Conservation (phyloP, 2,797 vertebrate genomes). For the Chromobotia macracanthus region DNA sequence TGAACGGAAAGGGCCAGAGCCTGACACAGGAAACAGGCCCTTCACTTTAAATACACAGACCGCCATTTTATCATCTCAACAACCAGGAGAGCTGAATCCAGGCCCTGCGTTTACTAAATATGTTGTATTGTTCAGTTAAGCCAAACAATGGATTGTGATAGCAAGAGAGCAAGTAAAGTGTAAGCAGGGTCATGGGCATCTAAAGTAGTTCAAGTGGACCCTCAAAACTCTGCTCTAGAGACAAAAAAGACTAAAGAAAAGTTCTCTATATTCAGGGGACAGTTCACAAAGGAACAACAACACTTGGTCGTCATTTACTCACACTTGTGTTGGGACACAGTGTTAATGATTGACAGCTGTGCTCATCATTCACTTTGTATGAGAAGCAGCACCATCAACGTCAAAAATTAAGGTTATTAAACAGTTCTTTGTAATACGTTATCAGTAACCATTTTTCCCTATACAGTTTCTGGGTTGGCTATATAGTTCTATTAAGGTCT, state of each 20-base stretch:
- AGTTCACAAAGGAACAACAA: slow-evolving; percentile 16
- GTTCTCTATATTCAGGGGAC: slow-evolving; percentile 28
- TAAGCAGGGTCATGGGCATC: slow-evolving; percentile 52
- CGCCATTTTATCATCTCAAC: no score
- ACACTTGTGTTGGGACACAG: no score
- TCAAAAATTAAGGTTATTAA: no score
- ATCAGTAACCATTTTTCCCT: no score
- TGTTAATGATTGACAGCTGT: no score
- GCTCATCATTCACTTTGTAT: not conserved
- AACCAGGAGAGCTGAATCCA: slow-evolving; percentile 36
- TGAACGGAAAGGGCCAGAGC: slow-evolving; percentile 45
- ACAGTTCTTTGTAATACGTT: not conserved
- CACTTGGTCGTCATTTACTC: not conserved
- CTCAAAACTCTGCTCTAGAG: slow-evolving; percentile 43
- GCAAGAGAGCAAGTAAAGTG: slow-evolving; percentile 19
- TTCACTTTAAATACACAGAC: slow-evolving; percentile 23
- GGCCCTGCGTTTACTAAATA: slow-evolving; percentile 28
- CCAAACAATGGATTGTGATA: slow-evolving; percentile 13
- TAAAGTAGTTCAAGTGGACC: slow-evolving; percentile 48
- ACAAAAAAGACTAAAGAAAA: slow-evolving; percentile 38
- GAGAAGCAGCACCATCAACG: no score
- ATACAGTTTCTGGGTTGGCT: no score
- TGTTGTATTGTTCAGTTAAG: slow-evolving; percentile 37
- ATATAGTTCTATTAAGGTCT: no score
- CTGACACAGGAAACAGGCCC: slow-evolving; percentile 43